phyloP scores from a whole-genome alignment of 2,797 vertebrate species.

The Catharus ustulatus region DNA sequence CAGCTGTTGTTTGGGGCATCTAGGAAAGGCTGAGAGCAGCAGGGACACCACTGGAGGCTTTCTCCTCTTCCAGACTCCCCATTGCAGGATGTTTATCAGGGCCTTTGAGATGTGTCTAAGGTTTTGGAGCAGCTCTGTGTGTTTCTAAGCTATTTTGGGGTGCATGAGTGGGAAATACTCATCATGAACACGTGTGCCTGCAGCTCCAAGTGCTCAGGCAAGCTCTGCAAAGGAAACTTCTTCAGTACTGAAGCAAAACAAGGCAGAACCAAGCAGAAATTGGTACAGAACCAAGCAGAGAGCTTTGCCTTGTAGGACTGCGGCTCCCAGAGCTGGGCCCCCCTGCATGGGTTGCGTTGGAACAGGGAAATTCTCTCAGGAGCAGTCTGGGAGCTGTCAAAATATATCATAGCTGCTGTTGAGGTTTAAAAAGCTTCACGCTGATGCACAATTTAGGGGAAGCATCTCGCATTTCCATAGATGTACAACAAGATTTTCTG shows the following conservation, averaged over 20 bases:
- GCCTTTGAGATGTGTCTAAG: background rate
- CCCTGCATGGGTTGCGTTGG: background rate
- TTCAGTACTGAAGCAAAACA: background rate
- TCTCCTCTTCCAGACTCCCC: background rate
- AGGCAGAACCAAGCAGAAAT: background rate
- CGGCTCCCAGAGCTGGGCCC: background rate
- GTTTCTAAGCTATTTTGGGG: background rate
- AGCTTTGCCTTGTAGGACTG: background rate
- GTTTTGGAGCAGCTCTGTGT: background rate
- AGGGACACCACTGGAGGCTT: background rate
- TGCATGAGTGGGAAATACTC: background rate
- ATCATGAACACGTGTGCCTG: background rate
- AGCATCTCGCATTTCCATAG: slow-evolving; percentile 45
- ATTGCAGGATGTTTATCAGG: background rate
- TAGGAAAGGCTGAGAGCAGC: background rate
- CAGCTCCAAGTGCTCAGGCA: background rate
- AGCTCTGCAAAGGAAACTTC: background rate
- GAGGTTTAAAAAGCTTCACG: slow-evolving; percentile 13
- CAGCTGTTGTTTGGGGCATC: rapidly evolving
- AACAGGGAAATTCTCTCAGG: background rate
- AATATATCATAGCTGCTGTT: slow-evolving; percentile 23
- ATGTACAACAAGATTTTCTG: slow-evolving; percentile 41
- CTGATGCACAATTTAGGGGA: slow-evolving; percentile 9
- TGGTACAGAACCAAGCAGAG: background rate
- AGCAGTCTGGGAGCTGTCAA: slow-evolving; percentile 26